phyloP scores from a whole-genome alignment of 2,113 vertebrate genomes.

The Pungitius pungitius region DNA sequence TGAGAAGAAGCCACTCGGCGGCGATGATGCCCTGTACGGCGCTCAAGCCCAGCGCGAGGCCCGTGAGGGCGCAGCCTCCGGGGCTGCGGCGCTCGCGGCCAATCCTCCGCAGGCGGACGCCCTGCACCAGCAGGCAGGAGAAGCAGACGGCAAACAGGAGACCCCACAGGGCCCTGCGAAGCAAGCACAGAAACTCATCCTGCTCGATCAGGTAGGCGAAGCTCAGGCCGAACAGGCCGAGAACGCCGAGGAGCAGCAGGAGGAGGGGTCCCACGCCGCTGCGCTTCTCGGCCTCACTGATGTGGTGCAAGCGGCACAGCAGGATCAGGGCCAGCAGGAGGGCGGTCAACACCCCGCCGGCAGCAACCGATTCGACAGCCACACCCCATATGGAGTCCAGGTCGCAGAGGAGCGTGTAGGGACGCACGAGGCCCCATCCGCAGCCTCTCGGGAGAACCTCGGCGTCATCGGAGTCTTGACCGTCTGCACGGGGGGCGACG shows the following conservation, averaged over 20 bases:
- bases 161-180: slow-evolving; percentile 92
- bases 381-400: slow-evolving; percentile 97
- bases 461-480: slow-evolving; percentile 76
- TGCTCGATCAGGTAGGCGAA: slow-evolving; percentile 94
- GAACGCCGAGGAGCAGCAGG: slow-evolving; percentile 89
- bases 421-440: slow-evolving; percentile 87
- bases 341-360: slow-evolving; percentile 86
- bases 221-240: slow-evolving; percentile 91
- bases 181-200: slow-evolving; percentile 87
- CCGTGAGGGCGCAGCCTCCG: slow-evolving; percentile 86
- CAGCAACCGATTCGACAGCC: slow-evolving; percentile 88
- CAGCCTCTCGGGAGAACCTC: slow-evolving; percentile 86
- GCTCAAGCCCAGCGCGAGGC: slow-evolving; percentile 86
- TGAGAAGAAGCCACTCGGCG: slow-evolving; percentile 92
- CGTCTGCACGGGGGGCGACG: slow-evolving; percentile 73
- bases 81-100: slow-evolving; percentile 89
- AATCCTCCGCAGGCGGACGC: slow-evolving; percentile 86
- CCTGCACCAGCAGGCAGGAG: slow-evolving; percentile 92
- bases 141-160: slow-evolving; percentile 92
- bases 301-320: slow-evolving; percentile 89
- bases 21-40: slow-evolving; percentile 95
- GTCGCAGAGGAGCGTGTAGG: slow-evolving; percentile 92
- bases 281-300: slow-evolving; percentile 92
- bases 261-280: slow-evolving; percentile 89
- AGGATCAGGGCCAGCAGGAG: slow-evolving; percentile 87